Conservation (phyloP, 2,888 invertebrate species). For the Microplitis manilae region DNA sequence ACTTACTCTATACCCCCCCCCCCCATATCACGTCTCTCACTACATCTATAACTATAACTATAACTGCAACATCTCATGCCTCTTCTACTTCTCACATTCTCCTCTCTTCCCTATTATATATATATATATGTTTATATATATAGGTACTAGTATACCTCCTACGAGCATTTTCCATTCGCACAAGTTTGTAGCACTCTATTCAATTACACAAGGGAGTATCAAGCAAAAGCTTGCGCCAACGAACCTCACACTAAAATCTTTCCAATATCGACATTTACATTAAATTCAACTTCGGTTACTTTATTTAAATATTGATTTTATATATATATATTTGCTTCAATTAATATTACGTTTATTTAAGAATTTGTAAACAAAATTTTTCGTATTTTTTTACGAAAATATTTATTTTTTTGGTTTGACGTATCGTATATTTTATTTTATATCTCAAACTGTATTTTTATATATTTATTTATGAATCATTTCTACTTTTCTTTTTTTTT, state of each 20-base stretch:
- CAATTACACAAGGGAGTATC: constrained; percentile 61
- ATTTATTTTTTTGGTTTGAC: too few relatives aligned
- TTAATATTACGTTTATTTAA: constrained; percentile 40
- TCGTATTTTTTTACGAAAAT: neutral
- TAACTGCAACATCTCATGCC: neutral
- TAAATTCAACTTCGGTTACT: constrained; percentile 43
- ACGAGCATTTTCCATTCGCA: constrained; percentile 25
- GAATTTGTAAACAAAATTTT: neutral
- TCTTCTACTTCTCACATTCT: too few relatives aligned
- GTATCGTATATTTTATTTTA: too few relatives aligned
- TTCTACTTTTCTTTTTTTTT: too few relatives aligned
- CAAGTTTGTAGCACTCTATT: constrained; percentile 58
- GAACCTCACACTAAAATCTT: neutral
- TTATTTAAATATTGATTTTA: neutral
- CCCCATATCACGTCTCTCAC: constrained; percentile 29
- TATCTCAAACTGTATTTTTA: too few relatives aligned
- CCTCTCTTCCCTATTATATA: neutral
- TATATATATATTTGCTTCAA: neutral
- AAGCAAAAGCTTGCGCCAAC: constrained; percentile 39
- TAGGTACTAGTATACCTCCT: neutral
- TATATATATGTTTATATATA: neutral
- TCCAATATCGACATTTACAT: constrained; percentile 49
- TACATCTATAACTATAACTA: neutral
- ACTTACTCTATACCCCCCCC: constrained; percentile 18
- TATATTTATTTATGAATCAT: too few relatives aligned